A percentile compares a stretch with the other conserved stretches of the same genome.
Evolutionary conservation across 1,140 invertebrate species (phyloP).

Genomic region (Drosophila lacteicornis): DNA sequence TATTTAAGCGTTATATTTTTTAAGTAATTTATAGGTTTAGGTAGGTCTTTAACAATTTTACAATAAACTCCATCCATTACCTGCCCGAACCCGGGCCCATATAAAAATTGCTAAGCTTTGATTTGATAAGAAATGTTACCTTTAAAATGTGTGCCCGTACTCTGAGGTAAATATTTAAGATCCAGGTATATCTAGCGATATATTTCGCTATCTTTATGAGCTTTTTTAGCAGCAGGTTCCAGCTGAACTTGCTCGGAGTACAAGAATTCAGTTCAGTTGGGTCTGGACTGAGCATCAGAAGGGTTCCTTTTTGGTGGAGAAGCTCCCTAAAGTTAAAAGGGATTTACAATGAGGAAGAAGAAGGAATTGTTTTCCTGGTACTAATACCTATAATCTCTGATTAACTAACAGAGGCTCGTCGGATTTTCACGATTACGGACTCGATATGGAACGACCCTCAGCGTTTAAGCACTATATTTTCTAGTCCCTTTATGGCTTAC

Average conservation of each 20-base stretch:
- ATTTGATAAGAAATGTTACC: not conserved
- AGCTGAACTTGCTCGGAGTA: not conserved
- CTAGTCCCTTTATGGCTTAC: not conserved
- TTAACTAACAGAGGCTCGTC: constrained; percentile 14
- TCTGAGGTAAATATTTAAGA: not conserved
- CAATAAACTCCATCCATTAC: constrained; percentile 22
- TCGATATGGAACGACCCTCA: constrained; percentile 15
- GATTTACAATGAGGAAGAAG: too few species aligned
- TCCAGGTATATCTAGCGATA: not conserved
- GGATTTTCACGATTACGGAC: constrained; percentile 21
- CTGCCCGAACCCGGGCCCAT: not conserved
- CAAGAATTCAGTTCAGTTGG: not conserved
- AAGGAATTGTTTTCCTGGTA: too few species aligned
- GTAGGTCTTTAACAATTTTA: constrained; percentile 1
- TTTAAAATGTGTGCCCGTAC: not conserved
- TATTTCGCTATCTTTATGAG: not conserved
- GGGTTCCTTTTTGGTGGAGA: not conserved
- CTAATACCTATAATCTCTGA: not conserved
- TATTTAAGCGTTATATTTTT: constrained; percentile 49
- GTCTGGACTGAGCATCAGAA: not conserved
- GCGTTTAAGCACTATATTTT: constrained; percentile 25
- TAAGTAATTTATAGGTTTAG: constrained; percentile 10
- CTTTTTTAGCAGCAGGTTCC: too few species aligned
- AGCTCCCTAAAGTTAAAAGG: too few species aligned
- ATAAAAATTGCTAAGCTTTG: not conserved